Evolutionary conservation across 2,113 vertebrate species (phyloP), one percentile per base, ranked within the genome.

Genomic region (Pelusios castaneus): DNA sequence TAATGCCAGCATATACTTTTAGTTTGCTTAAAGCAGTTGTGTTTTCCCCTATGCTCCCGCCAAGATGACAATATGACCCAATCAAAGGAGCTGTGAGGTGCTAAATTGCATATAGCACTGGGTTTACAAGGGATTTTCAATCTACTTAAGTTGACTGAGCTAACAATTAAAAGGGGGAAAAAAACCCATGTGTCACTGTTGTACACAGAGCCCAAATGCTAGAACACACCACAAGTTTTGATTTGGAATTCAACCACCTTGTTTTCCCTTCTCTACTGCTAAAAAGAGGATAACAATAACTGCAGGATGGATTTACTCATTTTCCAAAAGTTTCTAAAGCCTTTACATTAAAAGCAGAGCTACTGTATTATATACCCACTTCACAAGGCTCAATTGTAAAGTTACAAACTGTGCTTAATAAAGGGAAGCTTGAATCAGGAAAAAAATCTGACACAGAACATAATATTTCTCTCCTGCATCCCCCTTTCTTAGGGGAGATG

Each of bases 61-160:
- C 88, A 97, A 95, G 92, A 93, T n/a, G 94, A 88, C 94, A 95
- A 81, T 21, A 54, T 1, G 24, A 78, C 1, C 67, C 80, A 27
- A 41, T 92, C 60, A 78, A 94, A 85, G 4, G 56, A 5, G 14
- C 41, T 5, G 6, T 45, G 49, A 80, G 9, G 47, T 24, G 24
- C 43, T 75, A 75, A 75, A 75, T 75, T 21, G 22, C 10, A 24
- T 41, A 21, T 43, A 63, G 13, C 60, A 63, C 4, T 73, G 19
- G 70, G 4, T 73, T 73, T 38, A 73, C 38, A 41, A 19, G 38
- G 22, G 70, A 63, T 63, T n/a, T 63, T 63, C 60, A 17, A 19
- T 67, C 60, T n/a, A 67, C 13, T 67, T 67, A 67, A n/a, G 60
- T n/a, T 63, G 14, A 67, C 14, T n/a, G 60, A 67, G 60, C 16